Evolutionary conservation across 1,140 invertebrate species (phyloP).

Genomic region (Drosophila ogumai): DNA sequence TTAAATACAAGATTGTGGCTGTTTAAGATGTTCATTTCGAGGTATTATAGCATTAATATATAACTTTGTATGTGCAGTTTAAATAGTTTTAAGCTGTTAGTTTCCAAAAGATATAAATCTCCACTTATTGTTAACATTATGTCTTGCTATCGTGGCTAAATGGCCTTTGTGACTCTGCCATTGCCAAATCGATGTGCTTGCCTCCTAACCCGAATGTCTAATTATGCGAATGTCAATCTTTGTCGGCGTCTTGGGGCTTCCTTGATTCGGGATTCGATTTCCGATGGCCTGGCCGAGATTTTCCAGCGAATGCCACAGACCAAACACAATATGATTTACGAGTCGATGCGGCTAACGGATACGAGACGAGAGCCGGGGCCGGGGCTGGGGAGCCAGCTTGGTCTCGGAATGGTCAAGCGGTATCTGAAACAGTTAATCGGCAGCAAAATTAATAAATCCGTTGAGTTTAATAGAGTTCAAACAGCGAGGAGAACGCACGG

Average conservation of each 20-base stretch:
- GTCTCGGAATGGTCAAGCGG: constrained; percentile 59
- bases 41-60: too few species aligned
- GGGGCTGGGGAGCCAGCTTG: constrained; percentile 17
- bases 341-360: constrained; percentile 71
- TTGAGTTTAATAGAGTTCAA: constrained; percentile 83
- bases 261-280: constrained; percentile 17
- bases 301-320: constrained; percentile 43
- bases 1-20: too few species aligned
- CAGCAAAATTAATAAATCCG: constrained; percentile 82
- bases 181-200: constrained; percentile 23
- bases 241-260: constrained; percentile 39
- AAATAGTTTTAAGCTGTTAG: too few species aligned
- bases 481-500: constrained; percentile 57
- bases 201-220: constrained; percentile 32
- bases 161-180: constrained; percentile 45
- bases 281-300: constrained; percentile 48
- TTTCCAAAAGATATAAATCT: constrained; percentile 20
- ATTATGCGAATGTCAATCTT: constrained; percentile 60
- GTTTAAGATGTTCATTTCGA: too few species aligned
- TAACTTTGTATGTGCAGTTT: too few species aligned
- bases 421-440: constrained; percentile 82
- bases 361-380: constrained; percentile 26
- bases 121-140: constrained; percentile 21
- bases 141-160: constrained; percentile 24
- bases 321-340: constrained; percentile 73